Conservation (phyloP, 2,113 vertebrate species). For the Podarcis cretensis region DNA sequence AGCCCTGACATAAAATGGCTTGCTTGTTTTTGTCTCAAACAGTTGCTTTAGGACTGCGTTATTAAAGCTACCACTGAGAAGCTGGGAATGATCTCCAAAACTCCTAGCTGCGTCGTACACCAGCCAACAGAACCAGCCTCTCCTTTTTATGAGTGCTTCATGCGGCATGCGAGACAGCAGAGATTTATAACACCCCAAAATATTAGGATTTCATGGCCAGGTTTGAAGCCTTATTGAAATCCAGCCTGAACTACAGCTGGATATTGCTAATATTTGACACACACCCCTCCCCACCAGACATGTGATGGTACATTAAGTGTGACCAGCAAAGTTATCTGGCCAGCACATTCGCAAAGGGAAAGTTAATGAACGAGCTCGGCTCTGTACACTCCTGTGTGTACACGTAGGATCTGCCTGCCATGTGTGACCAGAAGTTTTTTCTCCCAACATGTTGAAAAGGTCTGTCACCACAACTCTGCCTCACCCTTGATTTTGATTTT, state of each 20-base stretch:
- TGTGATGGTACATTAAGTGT: conserved; percentile 53
- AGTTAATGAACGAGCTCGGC: conserved; percentile 53
- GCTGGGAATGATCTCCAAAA: conserved; percentile 46
- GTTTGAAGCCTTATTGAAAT: conserved; percentile 34
- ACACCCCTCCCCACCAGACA: conserved; percentile 14
- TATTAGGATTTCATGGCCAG: conserved; percentile 48
- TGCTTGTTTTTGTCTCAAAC: conserved; percentile 46
- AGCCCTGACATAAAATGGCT: conserved; percentile 32
- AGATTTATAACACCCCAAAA: conserved; percentile 35
- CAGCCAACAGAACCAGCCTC: conserved; percentile 56
- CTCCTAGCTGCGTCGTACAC: conserved; percentile 28
- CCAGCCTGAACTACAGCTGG: conserved; percentile 50
- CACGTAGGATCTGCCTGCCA: conserved; percentile 63
- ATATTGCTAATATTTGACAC: conserved; percentile 43
- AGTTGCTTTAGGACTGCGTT: conserved; percentile 12
- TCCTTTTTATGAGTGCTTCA: conserved; percentile 48
- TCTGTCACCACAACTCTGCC: conserved; percentile 72
- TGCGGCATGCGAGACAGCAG: conserved; percentile 37
- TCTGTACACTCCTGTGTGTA: accelerated
- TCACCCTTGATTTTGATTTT: conserved; percentile 45
- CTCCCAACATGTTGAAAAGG: conserved; percentile 63
- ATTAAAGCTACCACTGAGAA: conserved; percentile 56
- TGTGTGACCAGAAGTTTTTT: conserved; percentile 62
- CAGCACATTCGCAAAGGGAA: conserved; percentile 43
- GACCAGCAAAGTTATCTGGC: conserved; percentile 58